Evolutionary conservation across 2,113 vertebrate species (phyloP).

Genomic region (Gila orcuttii): DNA sequence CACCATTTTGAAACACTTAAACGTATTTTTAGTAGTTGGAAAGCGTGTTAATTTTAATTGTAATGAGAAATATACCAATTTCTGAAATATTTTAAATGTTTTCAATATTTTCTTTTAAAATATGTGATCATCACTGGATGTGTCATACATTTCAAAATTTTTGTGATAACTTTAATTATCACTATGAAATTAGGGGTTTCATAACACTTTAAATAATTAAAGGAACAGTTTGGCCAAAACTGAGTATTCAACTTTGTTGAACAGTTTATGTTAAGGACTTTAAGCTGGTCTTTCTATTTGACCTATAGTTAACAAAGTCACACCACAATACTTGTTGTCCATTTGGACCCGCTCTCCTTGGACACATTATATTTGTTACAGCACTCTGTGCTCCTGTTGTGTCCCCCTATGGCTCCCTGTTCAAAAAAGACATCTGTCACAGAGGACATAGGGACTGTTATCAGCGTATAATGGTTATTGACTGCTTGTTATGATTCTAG

Average conservation of each 20-base stretch:
- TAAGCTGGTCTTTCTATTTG: conserved; percentile 12
- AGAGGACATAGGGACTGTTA: conserved; percentile 32
- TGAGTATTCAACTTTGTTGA: not conserved
- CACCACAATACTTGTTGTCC: not conserved
- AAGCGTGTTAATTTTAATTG: not conserved
- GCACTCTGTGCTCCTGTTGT: conserved; percentile 15
- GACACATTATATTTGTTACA: conserved; percentile 11
- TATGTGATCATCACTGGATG: too few species aligned
- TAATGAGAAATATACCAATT: not conserved
- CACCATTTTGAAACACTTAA: not conserved
- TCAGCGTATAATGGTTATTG: conserved; percentile 41
- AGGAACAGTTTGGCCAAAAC: not conserved
- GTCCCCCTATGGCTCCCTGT: not conserved
- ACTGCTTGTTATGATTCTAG: conserved; percentile 39
- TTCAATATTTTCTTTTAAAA: too few species aligned
- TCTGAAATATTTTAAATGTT: too few species aligned
- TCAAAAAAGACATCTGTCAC: conserved; percentile 21
- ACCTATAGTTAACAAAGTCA: conserved; percentile 20
- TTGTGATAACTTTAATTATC: not conserved
- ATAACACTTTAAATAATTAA: not conserved
- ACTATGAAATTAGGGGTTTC: too few species aligned
- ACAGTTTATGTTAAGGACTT: not conserved
- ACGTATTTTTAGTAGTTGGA: not conserved
- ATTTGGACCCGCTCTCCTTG: not conserved
- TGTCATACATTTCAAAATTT: not conserved